phyloP scores from a whole-genome alignment of 35 echinoderm and acorn worm species.

The Acanthaster planci region DNA sequence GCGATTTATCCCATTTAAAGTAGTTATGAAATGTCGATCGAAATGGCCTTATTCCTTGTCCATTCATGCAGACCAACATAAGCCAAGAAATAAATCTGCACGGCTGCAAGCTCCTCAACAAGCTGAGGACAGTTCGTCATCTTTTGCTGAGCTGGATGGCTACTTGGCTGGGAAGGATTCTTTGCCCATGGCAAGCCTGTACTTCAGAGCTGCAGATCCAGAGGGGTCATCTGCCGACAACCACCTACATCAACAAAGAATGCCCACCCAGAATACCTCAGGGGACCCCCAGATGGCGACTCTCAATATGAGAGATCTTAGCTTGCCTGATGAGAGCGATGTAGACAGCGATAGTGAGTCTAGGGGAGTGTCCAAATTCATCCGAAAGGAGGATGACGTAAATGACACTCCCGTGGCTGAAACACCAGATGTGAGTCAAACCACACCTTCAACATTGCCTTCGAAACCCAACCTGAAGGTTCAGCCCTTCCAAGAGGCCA shows the following conservation, averaged over 20 bases:
- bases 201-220: constrained; percentile 12
- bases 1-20: no score
- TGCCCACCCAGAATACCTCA: background rate
- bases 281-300: background rate
- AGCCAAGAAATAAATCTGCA: background rate
- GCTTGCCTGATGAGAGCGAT: background rate
- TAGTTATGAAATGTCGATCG: no score
- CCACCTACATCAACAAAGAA: background rate
- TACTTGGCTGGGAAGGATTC: background rate
- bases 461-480: constrained; percentile 18
- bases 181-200: background rate
- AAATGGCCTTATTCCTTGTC: no score
- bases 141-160: background rate
- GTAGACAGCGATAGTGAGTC: background rate
- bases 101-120: background rate
- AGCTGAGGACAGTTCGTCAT: background rate
- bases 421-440: no score
- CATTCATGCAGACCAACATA: background rate
- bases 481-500: background rate
- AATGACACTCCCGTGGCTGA: background rate
- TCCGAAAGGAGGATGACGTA: background rate
- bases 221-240: background rate
- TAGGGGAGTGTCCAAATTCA: background rate
- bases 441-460: background rate
- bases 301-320: background rate